A percentile compares a stretch with the other conserved stretches of the same genome.
These are phyloP conservation scores for Oligia fasciuncula DNA, from an alignment of 2,888 invertebrate genomes.

Conservation along the genomic window DNA sequence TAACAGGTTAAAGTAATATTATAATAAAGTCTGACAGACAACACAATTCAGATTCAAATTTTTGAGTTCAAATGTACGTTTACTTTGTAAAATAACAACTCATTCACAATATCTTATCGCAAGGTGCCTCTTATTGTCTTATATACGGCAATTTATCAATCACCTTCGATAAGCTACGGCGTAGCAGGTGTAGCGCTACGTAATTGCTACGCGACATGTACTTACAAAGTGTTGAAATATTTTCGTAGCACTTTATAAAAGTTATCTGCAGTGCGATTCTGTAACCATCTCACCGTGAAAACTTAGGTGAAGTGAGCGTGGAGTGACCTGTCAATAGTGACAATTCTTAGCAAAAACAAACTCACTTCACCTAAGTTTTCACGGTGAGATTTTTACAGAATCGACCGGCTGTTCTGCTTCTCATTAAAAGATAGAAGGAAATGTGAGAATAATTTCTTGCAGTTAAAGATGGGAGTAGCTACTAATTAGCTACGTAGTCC, in stretches of 20 bases:
- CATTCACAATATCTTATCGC: background rate
- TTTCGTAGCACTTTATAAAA: constrained; percentile 35
- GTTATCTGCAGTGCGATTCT: too few species aligned
- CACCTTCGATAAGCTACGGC: constrained; percentile 56
- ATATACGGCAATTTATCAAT: constrained; percentile 29
- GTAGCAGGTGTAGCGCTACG: constrained; percentile 62
- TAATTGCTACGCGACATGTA: constrained; percentile 52
- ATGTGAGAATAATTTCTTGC: background rate
- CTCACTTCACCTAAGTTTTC: too few species aligned
- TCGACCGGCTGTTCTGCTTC: background rate
- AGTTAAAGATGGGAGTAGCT: background rate
- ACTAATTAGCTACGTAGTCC: too few species aligned
- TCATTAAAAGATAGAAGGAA: background rate
- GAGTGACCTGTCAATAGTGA: too few species aligned
- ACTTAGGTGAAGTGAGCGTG: too few species aligned
- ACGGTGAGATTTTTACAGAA: too few species aligned
- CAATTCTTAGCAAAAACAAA: too few species aligned
- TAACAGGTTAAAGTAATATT: background rate
- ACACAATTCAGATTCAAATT: background rate
- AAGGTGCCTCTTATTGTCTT: background rate
- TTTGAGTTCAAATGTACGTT: background rate
- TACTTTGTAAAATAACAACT: background rate
- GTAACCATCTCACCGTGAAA: too few species aligned
- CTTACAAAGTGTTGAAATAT: constrained; percentile 19
- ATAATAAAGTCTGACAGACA: background rate